Percentiles rank a stretch among this genome's conserved stretches.
Conservation (phyloP, 2,797 vertebrate species). For the Falco biarmicus region DNA sequence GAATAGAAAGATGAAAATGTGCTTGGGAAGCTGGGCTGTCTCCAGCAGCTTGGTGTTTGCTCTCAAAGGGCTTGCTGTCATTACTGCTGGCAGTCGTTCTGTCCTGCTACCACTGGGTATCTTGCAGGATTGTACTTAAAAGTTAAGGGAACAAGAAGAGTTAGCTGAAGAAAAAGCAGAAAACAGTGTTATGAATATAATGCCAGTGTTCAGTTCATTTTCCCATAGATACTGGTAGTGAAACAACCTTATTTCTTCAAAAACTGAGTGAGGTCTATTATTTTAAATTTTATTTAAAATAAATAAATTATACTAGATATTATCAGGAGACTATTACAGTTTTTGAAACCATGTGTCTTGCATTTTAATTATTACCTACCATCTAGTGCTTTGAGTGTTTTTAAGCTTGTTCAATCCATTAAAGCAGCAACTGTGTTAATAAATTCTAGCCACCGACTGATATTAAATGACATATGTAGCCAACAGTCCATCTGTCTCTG, state of each 20-base stretch:
- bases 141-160: not conserved
- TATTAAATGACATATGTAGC: conserved; percentile 40
- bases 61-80: not conserved
- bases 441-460: conserved; percentile 30
- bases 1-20: not conserved
- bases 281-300: not conserved
- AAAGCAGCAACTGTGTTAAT: conserved; percentile 36
- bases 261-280: not conserved
- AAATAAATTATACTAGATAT: not conserved
- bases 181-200: not conserved
- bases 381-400: not conserved
- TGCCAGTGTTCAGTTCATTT: not conserved
- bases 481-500: conserved; percentile 28
- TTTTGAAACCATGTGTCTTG: not conserved
- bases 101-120: not conserved
- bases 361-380: conserved; percentile 29
- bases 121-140: not conserved
- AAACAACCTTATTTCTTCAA: not conserved
- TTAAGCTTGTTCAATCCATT: not conserved
- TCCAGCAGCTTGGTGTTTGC: not conserved
- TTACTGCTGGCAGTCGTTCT: not conserved
- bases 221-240: not conserved
- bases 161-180: not conserved
- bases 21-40: not conserved
- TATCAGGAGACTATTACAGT: not conserved